Evolutionary conservation across 1,140 invertebrate genomes (phyloP).

Genomic region (Cydia pomonella): DNA sequence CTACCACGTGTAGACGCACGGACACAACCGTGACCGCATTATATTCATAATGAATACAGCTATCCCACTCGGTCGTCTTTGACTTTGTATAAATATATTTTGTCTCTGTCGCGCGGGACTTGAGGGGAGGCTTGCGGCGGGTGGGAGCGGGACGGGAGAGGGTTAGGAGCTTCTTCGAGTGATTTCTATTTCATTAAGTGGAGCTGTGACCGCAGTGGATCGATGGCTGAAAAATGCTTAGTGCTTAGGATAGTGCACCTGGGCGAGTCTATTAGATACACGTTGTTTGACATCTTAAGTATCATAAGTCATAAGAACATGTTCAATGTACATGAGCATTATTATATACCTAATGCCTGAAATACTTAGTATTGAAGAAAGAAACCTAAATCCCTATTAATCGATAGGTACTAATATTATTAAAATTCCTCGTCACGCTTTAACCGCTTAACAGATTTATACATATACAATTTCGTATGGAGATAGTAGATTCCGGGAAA

Average conservation of each 20-base stretch:
- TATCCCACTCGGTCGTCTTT: slow-evolving; percentile 79
- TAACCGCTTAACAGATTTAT: no score
- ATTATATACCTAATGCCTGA: no score
- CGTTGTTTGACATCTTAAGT: background rate
- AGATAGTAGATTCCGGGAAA: no score
- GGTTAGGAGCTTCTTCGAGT: slow-evolving; percentile 75
- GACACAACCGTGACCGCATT: slow-evolving; percentile 76
- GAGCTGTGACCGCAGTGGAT: slow-evolving; percentile 72
- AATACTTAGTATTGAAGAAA: no score
- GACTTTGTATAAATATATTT: slow-evolving; percentile 80
- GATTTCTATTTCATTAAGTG: slow-evolving; percentile 80
- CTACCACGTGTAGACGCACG: slow-evolving; percentile 58
- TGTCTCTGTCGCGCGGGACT: slow-evolving; percentile 69
- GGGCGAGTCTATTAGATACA: background rate
- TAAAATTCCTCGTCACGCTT: no score
- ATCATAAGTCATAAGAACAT: no score
- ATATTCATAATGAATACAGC: slow-evolving; percentile 80
- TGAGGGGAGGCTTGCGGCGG: slow-evolving; percentile 54
- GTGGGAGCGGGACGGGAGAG: slow-evolving; percentile 66
- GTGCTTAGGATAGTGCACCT: slow-evolving; percentile 6
- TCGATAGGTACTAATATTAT: no score
- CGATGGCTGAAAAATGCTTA: slow-evolving; percentile 64
- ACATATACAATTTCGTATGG: no score
- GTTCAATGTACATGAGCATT: no score
- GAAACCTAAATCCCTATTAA: no score